phyloP scores from a whole-genome alignment of 2,797 vertebrate genomes.

The Heteromormyrus szaboi region DNA sequence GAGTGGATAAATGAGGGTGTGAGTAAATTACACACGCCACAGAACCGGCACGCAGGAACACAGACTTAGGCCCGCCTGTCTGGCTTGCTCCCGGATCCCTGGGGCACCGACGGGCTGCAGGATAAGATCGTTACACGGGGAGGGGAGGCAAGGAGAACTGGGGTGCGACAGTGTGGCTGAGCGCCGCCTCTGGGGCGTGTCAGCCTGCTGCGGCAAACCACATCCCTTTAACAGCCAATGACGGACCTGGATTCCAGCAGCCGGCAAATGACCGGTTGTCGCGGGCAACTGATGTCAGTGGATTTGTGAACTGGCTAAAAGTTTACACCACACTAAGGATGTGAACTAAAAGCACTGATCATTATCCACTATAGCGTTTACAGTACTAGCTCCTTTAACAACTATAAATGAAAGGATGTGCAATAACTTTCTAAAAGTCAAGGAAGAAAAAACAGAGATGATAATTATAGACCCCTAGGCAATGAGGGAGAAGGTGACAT shows the following conservation, averaged over 20 bases:
- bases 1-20: neutral
- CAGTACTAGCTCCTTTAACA: neutral
- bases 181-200: neutral
- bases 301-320: conserved; percentile 3
- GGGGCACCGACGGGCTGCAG: neutral
- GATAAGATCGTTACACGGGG: neutral
- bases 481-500: neutral
- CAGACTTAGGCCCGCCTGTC: neutral
- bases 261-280: conserved; percentile 1
- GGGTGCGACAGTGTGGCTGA: neutral
- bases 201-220: neutral
- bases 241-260: neutral
- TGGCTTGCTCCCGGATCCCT: neutral
- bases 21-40: neutral
- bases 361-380: neutral
- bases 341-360: neutral
- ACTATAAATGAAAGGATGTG: neutral
- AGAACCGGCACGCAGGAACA: too few relatives aligned
- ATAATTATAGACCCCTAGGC: neutral
- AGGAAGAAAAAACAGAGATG: neutral
- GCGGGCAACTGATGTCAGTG: neutral
- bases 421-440: neutral
- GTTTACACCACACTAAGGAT: neutral
- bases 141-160: neutral
- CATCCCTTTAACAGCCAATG: conserved; percentile 14